A percentile compares a stretch with the other conserved stretches of the same genome.
These are phyloP conservation scores for Lithophane socia DNA, from an alignment of 2,888 invertebrate genomes.

Conservation along the genomic window DNA sequence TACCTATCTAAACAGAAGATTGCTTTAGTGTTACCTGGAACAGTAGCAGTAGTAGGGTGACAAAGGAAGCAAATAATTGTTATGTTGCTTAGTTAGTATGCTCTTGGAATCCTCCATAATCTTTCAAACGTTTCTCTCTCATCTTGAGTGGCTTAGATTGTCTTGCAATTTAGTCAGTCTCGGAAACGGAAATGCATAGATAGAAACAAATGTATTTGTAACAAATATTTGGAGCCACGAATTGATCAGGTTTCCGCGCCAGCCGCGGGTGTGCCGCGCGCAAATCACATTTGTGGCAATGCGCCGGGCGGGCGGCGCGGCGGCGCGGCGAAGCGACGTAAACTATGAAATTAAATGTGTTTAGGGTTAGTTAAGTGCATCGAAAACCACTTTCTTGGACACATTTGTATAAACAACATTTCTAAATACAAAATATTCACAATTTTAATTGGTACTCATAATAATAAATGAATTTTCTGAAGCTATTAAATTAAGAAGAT, in stretches of 20 bases:
- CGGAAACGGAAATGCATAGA: not conserved
- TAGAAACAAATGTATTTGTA: constrained; percentile 18
- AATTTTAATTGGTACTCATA: not conserved
- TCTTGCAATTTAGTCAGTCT: not conserved
- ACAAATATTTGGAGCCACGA: constrained; percentile 25
- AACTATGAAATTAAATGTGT: constrained; percentile 5
- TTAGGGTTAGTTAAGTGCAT: not conserved
- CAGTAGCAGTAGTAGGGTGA: not conserved
- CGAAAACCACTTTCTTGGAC: not conserved
- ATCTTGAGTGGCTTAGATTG: no score
- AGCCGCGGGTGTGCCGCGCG: constrained; percentile 19
- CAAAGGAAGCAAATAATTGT: not conserved
- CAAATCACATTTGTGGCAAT: constrained; percentile 44
- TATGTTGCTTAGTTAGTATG: not conserved
- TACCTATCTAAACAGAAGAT: no score
- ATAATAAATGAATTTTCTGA: not conserved
- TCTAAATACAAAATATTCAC: no score
- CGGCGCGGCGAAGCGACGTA: not conserved
- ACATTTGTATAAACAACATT: not conserved
- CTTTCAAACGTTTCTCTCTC: not conserved
- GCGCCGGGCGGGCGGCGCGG: not conserved
- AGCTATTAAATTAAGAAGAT: not conserved
- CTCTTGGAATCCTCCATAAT: not conserved
- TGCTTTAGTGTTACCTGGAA: no score
- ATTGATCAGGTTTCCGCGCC: constrained; percentile 21